Percentiles rank a stretch among this genome's conserved stretches.
Conservation (phyloP, 2,888 invertebrate genomes). For the Prosopocoilus inquinatus region DNA sequence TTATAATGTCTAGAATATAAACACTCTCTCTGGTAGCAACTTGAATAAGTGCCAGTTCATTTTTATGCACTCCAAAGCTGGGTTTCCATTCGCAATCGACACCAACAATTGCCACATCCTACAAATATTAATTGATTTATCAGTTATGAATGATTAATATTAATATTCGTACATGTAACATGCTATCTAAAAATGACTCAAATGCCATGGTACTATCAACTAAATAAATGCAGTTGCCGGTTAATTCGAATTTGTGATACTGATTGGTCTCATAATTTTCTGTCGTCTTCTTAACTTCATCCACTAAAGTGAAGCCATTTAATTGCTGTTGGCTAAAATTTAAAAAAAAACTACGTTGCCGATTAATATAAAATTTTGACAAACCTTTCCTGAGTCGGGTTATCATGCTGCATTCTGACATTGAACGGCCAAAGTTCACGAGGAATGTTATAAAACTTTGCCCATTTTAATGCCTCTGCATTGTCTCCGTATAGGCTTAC, state of each 20-base stretch:
- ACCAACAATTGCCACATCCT: slow-evolving; percentile 61
- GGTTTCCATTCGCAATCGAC: slow-evolving; percentile 94
- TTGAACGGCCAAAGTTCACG: slow-evolving; percentile 58
- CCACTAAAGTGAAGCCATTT: not conserved
- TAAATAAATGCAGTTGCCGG: slow-evolving; percentile 58
- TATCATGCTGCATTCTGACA: slow-evolving; percentile 47
- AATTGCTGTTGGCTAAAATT: slow-evolving; percentile 1
- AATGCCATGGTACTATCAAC: slow-evolving; percentile 62
- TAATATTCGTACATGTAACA: slow-evolving; percentile 41
- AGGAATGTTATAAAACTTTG: slow-evolving; percentile 62
- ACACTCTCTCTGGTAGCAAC: slow-evolving; percentile 69
- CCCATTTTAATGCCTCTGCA: slow-evolving; percentile 73
- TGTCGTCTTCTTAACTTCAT: not conserved
- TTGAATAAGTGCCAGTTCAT: slow-evolving; percentile 77
- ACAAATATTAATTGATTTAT: slow-evolving; percentile 14
- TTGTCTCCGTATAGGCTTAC: slow-evolving; percentile 59
- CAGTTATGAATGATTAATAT: not conserved
- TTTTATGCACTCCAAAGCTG: slow-evolving; percentile 66
- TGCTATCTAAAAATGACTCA: slow-evolving; percentile 57
- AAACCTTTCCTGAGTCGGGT: slow-evolving; percentile 36
- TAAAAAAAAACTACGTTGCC: no score
- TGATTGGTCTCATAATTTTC: slow-evolving; percentile 35
- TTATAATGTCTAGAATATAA: slow-evolving; percentile 76
- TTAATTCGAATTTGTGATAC: slow-evolving; percentile 58
- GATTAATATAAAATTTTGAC: no score